Evolutionary conservation across 2,113 vertebrate species (phyloP).

Genomic region (Tenebrosternarchus preto): DNA sequence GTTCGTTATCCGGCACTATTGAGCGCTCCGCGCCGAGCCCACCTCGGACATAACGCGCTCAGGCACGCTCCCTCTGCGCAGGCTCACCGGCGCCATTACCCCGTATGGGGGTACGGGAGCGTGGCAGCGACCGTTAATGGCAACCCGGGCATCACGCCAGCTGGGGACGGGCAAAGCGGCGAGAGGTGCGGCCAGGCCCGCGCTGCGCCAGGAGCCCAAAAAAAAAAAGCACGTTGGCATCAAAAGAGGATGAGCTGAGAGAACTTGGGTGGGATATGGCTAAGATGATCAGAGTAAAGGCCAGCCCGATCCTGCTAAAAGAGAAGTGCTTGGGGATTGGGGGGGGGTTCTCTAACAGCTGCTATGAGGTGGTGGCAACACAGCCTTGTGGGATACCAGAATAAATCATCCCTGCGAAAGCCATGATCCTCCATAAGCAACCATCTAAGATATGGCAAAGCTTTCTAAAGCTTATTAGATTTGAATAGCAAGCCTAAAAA

Average conservation of each 20-base stretch:
- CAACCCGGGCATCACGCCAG: not conserved
- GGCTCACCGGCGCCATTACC: constrained; percentile 36
- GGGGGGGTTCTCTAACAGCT: not conserved
- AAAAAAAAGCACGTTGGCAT: constrained; percentile 1
- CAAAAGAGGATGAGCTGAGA: not conserved
- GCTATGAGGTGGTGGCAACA: not conserved
- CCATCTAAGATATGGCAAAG: not conserved
- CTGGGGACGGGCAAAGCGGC: not conserved
- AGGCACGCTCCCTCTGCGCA: constrained; percentile 23
- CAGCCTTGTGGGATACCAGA: not conserved
- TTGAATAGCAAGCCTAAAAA: not conserved
- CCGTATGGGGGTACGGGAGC: constrained; percentile 28
- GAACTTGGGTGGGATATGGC: not conserved
- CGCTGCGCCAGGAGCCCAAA: not conserved
- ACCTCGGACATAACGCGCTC: constrained; percentile 43
- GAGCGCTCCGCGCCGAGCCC: constrained; percentile 27
- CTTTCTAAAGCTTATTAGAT: not conserved
- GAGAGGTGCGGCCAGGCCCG: constrained; percentile 2
- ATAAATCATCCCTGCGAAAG: not conserved
- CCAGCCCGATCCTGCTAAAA: not conserved
- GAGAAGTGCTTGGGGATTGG: not conserved
- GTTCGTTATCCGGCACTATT: constrained; percentile 53
- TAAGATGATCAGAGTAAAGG: too few relatives aligned
- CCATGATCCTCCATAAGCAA: not conserved
- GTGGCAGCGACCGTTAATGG: constrained; percentile 28